These are phyloP conservation scores for Cremastinae sp. DNA, from an alignment of 2,888 invertebrate genomes.

Conservation along the genomic window DNA sequence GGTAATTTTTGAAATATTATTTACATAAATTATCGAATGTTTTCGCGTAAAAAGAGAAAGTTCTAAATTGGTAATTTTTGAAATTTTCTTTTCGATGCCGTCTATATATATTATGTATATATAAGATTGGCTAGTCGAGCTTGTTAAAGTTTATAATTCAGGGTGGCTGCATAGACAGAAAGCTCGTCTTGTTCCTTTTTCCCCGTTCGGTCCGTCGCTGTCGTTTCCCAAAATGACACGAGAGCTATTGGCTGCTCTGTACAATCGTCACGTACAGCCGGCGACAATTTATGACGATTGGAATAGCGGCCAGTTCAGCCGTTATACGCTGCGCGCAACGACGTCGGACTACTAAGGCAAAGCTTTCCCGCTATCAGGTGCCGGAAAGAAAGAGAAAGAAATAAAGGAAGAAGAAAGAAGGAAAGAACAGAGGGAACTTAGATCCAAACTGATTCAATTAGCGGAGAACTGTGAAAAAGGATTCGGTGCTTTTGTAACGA, in stretches of 20 bases:
- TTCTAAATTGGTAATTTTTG: no score
- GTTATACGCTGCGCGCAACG: constrained; percentile 60
- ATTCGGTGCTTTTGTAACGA: constrained; percentile 36
- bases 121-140: no score
- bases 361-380: constrained; percentile 11
- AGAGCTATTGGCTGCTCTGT: constrained; percentile 72
- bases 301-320: constrained; percentile 68
- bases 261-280: constrained; percentile 72
- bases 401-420: not conserved
- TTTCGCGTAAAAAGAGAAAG: no score
- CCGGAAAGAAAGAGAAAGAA: constrained; percentile 1
- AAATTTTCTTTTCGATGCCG: no score
- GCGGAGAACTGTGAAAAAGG: constrained; percentile 63
- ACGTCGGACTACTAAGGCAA: constrained; percentile 59
- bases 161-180: constrained; percentile 55
- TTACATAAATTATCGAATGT: no score
- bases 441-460: constrained; percentile 71
- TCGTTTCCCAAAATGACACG: constrained; percentile 66
- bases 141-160: constrained; percentile 33
- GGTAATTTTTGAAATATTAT: no score
- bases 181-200: constrained; percentile 40
- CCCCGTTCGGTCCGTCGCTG: constrained; percentile 51
- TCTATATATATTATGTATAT: no score
- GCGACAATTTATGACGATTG: constrained; percentile 76
- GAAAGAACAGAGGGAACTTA: constrained; percentile 13